A percentile compares a stretch with the other conserved stretches of the same genome.
Conservation (phyloP, 2,113 vertebrate genomes). For the Nipponia nippon region DNA sequence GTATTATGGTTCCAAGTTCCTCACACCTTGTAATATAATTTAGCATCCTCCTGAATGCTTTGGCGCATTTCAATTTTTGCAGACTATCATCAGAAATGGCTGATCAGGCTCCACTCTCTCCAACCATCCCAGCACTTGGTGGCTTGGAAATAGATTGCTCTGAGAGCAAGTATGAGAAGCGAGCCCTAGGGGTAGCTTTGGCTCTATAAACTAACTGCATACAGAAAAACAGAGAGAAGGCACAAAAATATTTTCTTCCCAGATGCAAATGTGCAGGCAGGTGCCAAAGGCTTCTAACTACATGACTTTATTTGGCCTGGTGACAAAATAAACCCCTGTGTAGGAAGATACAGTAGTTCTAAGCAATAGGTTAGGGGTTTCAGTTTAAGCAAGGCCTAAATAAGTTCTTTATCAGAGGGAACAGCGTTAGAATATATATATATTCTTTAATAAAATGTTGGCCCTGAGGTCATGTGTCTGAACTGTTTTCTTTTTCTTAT, state of each 20-base stretch:
- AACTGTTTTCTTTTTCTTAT: neutral
- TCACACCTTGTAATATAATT: conserved; percentile 52
- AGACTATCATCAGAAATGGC: neutral
- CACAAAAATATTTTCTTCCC: conserved; percentile 20
- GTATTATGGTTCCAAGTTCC: conserved; percentile 27
- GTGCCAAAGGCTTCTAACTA: conserved; percentile 17
- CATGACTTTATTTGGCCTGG: neutral
- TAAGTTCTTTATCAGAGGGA: neutral
- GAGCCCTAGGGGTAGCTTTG: conserved; percentile 43
- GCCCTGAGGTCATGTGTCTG: neutral
- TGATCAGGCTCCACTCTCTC: neutral
- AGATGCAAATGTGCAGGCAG: conserved; percentile 7
- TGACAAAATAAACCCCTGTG: conserved; percentile 16
- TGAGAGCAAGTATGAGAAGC: neutral
- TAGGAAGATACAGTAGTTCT: conserved; percentile 27
- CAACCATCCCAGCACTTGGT: neutral
- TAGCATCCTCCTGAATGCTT: neutral
- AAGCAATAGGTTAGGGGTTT: neutral
- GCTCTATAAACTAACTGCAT: neutral
- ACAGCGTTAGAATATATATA: neutral
- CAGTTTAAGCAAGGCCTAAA: neutral
- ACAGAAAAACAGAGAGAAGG: neutral
- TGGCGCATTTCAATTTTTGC: neutral
- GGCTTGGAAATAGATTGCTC: neutral
- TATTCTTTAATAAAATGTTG: neutral